Conservation (phyloP, 1,140 invertebrate genomes). For the Lordiphosa collinella region DNA sequence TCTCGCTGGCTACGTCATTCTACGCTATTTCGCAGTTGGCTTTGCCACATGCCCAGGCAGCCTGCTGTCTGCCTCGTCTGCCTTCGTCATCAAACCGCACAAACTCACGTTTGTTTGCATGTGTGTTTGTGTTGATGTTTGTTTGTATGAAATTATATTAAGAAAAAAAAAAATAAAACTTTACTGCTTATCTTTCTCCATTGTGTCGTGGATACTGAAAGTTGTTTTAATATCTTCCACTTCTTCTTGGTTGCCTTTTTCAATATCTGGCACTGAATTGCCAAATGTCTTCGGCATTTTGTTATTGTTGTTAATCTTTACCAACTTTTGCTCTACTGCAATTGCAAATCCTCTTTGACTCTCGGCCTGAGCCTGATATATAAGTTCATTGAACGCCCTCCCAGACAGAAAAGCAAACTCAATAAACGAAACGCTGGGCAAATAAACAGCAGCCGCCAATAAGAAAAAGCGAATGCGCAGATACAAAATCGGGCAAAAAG, state of each 20-base stretch:
- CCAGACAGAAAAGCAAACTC: constrained; percentile 59
- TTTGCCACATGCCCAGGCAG: constrained; percentile 51
- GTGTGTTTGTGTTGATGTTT: constrained; percentile 6
- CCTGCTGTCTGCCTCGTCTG: constrained; percentile 42
- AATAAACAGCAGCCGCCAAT: constrained; percentile 75
- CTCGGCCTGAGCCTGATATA: constrained; percentile 32
- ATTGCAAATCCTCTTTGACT: constrained; percentile 2
- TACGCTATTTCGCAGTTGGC: constrained; percentile 63
- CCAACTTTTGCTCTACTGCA: constrained; percentile 10
- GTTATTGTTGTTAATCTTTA: neutral
- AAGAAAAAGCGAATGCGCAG: constrained; percentile 60
- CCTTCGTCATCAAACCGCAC: constrained; percentile 49
- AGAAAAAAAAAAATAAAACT: constrained; percentile 36
- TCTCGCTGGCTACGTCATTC: constrained; percentile 61
- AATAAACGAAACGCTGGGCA: constrained; percentile 69
- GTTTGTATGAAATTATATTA: constrained; percentile 64
- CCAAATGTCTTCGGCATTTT: constrained; percentile 7
- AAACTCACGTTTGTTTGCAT: constrained; percentile 25
- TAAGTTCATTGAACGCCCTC: constrained; percentile 68
- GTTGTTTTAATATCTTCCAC: constrained; percentile 68
- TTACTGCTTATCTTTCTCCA: constrained; percentile 54
- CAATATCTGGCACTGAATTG: constrained; percentile 16
- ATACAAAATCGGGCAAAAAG: constrained; percentile 50
- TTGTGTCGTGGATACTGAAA: constrained; percentile 40
- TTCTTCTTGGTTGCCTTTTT: constrained; percentile 12